A percentile compares a stretch with the other conserved stretches of the same genome.
Evolutionary conservation across 2,888 invertebrate species (phyloP).

Genomic region (Opisthograptis luteolata): DNA sequence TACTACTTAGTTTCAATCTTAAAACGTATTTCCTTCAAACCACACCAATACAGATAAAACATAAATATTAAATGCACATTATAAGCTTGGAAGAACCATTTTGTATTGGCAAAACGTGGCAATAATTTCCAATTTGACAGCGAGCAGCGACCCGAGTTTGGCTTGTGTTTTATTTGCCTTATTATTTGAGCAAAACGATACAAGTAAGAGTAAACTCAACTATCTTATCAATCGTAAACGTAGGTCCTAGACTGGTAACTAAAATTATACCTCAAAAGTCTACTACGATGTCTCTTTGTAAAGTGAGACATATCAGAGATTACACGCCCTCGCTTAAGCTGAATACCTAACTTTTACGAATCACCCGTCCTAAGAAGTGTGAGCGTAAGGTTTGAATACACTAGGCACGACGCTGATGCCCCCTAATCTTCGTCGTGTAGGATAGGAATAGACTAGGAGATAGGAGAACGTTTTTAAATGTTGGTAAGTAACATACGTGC

Average conservation of each 20-base stretch:
- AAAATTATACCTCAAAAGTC: not conserved
- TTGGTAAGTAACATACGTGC: no score
- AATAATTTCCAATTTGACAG: constrained; percentile 33
- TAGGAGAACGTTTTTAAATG: not conserved
- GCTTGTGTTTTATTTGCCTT: no score
- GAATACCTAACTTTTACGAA: constrained; percentile 34
- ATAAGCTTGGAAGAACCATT: constrained; percentile 11
- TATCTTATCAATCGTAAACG: no score
- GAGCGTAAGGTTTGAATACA: constrained; percentile 35
- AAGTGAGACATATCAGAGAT: constrained; percentile 25
- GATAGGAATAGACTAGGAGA: constrained; percentile 17
- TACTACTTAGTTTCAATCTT: no score
- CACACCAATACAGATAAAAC: not conserved
- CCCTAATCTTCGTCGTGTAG: constrained; percentile 50
- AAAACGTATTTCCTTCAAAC: no score
- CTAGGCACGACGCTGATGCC: constrained; percentile 45
- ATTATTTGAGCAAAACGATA: no score
- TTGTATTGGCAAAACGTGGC: constrained; percentile 18
- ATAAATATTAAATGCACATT: no score
- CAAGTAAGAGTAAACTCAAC: no score
- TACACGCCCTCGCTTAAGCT: constrained; percentile 25
- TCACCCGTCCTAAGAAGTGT: constrained; percentile 24
- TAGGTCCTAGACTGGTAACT: not conserved
- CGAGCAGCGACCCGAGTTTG: constrained; percentile 8
- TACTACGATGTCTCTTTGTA: constrained; percentile 10